Evolutionary conservation across 2,797 vertebrate species (phyloP).

Genomic region (Chelonia mydas): DNA sequence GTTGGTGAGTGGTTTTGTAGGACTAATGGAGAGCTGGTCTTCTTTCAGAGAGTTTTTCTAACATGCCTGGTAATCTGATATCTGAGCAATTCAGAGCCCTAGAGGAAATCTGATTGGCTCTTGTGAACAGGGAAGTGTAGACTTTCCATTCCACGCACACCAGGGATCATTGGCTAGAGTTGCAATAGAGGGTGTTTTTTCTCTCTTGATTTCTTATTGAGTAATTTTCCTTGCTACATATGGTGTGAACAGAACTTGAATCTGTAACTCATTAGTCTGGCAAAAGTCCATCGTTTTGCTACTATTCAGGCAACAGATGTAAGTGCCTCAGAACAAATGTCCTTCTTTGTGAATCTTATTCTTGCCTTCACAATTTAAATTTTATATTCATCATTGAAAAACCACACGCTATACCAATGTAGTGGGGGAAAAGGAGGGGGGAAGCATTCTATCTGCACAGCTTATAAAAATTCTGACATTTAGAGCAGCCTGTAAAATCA

Average conservation of each 20-base stretch:
- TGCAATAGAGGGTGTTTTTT: neutral
- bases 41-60: neutral
- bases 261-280: constrained; percentile 49
- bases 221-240: neutral
- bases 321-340: constrained; percentile 46
- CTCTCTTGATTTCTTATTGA: neutral
- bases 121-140: neutral
- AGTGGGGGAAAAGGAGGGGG: neutral
- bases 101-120: neutral
- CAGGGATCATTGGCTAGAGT: neutral
- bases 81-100: neutral
- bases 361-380: neutral
- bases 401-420: neutral
- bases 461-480: neutral
- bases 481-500: neutral
- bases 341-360: constrained; percentile 44
- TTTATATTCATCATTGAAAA: neutral
- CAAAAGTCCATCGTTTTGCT: constrained; percentile 46
- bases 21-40: neutral
- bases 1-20: neutral
- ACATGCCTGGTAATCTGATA: neutral
- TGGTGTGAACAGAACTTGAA: constrained; percentile 45
- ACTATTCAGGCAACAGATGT: constrained; percentile 56
- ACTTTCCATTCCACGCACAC: neutral
- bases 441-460: neutral